Evolutionary conservation across 2,113 vertebrate species (phyloP).

Genomic region (Burhinus oedicnemus): DNA sequence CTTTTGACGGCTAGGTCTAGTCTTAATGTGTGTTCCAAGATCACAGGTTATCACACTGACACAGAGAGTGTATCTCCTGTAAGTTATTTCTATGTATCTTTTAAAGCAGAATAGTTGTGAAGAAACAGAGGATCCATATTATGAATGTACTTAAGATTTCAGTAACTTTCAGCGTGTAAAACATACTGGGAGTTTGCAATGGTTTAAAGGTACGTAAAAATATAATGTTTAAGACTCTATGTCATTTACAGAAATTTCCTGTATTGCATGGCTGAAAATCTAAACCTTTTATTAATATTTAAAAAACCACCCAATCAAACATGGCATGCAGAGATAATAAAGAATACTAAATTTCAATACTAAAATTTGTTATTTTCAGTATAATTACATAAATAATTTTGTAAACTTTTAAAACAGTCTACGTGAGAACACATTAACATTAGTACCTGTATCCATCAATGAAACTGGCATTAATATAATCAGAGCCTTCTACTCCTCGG

Average conservation of each 20-base stretch:
- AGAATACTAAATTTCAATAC: neutral
- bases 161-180: neutral
- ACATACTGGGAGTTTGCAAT: neutral
- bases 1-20: neutral
- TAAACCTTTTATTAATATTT: neutral
- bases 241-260: neutral
- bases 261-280: neutral
- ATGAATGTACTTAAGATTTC: neutral
- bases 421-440: neutral
- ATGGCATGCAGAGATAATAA: neutral
- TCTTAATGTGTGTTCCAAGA: neutral
- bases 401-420: neutral
- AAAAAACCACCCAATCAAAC: neutral
- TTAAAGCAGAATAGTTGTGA: neutral
- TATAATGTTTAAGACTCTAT: neutral
- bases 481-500: conserved; percentile 96
- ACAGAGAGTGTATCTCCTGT: neutral
- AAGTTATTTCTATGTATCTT: neutral
- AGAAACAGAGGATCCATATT: neutral
- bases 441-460: conserved; percentile 97
- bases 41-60: neutral
- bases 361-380: neutral
- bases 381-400: neutral
- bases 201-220: neutral
- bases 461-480: conserved; percentile 99